phyloP scores from a whole-genome alignment of 2,797 vertebrate species.

The Toxotes lorentzi region DNA sequence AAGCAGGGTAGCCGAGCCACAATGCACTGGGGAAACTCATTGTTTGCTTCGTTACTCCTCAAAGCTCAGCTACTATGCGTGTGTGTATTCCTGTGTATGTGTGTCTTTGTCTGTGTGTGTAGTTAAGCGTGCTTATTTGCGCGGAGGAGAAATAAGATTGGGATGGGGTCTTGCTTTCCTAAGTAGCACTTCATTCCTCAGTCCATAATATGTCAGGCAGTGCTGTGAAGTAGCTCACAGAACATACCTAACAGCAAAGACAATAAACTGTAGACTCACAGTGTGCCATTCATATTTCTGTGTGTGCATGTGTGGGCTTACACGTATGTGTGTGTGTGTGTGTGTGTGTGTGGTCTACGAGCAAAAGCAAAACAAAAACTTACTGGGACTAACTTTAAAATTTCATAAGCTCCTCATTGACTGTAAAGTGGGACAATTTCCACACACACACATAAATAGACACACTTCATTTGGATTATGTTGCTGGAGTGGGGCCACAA shows the following conservation, averaged over 20 bases:
- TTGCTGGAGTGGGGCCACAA: constrained; percentile 45
- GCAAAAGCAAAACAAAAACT: constrained; percentile 25
- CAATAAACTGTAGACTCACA: constrained; percentile 49
- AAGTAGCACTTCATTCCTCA: constrained; percentile 70
- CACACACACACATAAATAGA: constrained; percentile 36
- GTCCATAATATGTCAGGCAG: constrained; percentile 58
- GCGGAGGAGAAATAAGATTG: constrained; percentile 58
- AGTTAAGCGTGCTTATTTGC: constrained; percentile 50
- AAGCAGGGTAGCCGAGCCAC: constrained; percentile 80
- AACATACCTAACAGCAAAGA: constrained; percentile 51
- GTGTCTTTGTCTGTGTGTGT: constrained; percentile 34
- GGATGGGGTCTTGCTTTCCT: constrained; percentile 64
- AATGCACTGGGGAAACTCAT: constrained; percentile 81
- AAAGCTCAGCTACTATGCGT: constrained; percentile 61
- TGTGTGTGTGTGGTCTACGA: constrained; percentile 21
- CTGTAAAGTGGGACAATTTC: constrained; percentile 62
- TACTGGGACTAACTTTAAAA: constrained; percentile 53
- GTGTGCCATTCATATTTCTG: constrained; percentile 10
- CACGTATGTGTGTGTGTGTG: neutral
- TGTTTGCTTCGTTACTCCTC: constrained; percentile 84
- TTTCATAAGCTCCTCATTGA: constrained; percentile 53
- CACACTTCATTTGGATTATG: constrained; percentile 39
- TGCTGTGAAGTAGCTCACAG: constrained; percentile 40
- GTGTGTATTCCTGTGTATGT: constrained; percentile 20
- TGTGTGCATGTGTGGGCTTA: constrained; percentile 22